Evolutionary conservation across 2,797 vertebrate species (phyloP).

Genomic region (Galagoides demidoff): DNA sequence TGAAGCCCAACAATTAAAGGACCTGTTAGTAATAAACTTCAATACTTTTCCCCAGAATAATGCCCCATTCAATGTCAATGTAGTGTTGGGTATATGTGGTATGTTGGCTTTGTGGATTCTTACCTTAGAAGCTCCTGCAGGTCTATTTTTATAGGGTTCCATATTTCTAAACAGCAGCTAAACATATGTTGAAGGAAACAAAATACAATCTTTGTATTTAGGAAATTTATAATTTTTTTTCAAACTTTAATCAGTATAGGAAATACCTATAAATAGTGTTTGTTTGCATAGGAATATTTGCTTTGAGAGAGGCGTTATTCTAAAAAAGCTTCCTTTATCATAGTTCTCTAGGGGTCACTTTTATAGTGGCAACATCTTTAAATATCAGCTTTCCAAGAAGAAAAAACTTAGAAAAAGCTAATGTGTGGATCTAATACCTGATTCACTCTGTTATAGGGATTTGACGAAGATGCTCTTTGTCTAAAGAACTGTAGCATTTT

Average conservation of each 20-base stretch:
- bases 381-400: conserved; percentile 17
- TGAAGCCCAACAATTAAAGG: neutral
- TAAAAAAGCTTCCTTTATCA: neutral
- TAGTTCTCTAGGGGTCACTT: neutral
- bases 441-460: neutral
- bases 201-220: neutral
- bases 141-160: neutral
- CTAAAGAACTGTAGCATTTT: neutral
- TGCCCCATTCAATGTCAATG: neutral
- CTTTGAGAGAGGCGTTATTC: neutral
- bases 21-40: neutral
- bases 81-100: neutral
- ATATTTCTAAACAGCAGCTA: neutral
- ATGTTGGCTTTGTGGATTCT: neutral
- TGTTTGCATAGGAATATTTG: neutral
- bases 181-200: neutral
- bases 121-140: neutral
- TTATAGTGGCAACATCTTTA: neutral
- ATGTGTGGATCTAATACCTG: neutral
- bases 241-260: neutral
- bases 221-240: neutral
- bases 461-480: neutral
- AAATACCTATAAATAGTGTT: neutral
- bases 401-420: neutral
- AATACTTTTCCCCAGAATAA: neutral